These are phyloP conservation scores for Vicugna pacos DNA, from an alignment of 2,113 vertebrate species.

Conservation along the genomic window DNA sequence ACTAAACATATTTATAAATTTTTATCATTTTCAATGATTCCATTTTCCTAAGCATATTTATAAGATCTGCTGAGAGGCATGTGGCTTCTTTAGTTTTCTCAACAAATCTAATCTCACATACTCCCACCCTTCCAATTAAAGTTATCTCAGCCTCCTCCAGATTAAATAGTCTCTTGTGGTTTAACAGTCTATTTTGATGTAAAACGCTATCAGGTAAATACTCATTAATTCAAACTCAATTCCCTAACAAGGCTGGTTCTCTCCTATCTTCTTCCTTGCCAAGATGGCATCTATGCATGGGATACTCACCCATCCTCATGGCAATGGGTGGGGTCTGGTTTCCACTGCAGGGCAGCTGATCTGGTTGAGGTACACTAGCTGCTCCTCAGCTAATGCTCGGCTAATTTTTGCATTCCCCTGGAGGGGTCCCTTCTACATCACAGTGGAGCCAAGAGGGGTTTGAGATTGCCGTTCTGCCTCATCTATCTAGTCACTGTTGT, in stretches of 20 bases:
- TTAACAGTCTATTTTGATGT: conserved; percentile 46
- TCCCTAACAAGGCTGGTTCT: background rate
- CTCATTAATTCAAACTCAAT: conserved; percentile 6
- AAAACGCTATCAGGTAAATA: conserved; percentile 35
- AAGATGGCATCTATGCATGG: background rate
- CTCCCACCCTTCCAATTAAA: background rate
- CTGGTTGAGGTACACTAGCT: background rate
- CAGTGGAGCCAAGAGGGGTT: background rate
- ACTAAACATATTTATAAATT: background rate
- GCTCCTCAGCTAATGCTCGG: background rate
- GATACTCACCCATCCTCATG: background rate
- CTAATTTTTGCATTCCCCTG: background rate
- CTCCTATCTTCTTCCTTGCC: background rate
- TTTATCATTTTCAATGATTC: conserved; percentile 24
- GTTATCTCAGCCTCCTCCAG: conserved; percentile 14
- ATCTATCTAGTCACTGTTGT: background rate
- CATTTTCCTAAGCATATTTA: conserved; percentile 36
- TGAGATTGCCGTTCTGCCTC: background rate
- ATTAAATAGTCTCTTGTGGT: conserved; percentile 20
- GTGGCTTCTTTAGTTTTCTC: background rate
- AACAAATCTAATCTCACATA: background rate
- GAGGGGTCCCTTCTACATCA: background rate
- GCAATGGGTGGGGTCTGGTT: background rate
- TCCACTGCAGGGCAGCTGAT: background rate
- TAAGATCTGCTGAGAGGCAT: background rate